These are phyloP conservation scores for Cheilosia pagana DNA, from an alignment of 2,888 invertebrate species.

Conservation along the genomic window DNA sequence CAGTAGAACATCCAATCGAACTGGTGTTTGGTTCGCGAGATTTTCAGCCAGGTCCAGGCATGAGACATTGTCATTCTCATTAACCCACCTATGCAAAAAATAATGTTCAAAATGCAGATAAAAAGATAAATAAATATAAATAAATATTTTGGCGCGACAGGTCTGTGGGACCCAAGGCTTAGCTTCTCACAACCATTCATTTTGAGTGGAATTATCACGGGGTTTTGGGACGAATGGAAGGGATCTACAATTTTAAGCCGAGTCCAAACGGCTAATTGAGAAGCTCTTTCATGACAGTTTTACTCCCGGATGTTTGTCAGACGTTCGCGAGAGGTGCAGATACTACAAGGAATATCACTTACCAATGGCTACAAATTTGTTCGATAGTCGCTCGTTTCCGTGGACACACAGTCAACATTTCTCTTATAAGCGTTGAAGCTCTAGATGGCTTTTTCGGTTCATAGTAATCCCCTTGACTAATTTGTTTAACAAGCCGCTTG, in stretches of 20 bases:
- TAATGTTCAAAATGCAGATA: not conserved
- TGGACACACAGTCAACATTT: constrained; percentile 97
- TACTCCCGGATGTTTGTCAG: too few relatives aligned
- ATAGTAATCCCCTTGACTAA: constrained; percentile 98
- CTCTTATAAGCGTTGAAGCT: constrained; percentile 96
- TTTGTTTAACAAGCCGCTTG: constrained; percentile 97
- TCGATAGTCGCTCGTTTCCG: constrained; percentile 95
- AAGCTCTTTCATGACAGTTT: too few relatives aligned
- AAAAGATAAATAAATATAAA: too few relatives aligned
- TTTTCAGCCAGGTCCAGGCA: constrained; percentile 94
- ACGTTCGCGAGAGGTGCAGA: too few relatives aligned
- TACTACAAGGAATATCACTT: constrained; percentile 78
- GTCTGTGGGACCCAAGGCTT: too few relatives aligned
- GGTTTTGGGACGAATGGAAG: too few relatives aligned
- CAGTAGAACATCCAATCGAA: constrained; percentile 92
- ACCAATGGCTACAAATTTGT: constrained; percentile 97
- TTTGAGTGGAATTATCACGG: too few relatives aligned
- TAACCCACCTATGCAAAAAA: constrained; percentile 89
- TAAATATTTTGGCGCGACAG: too few relatives aligned
- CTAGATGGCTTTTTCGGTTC: constrained; percentile 97
- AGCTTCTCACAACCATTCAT: too few relatives aligned
- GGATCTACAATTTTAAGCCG: too few relatives aligned
- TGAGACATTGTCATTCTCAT: constrained; percentile 91
- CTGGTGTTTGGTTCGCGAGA: constrained; percentile 95
- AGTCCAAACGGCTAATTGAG: too few relatives aligned